Evolutionary conservation across 2,113 vertebrate species (phyloP).

Genomic region (Girardinichthys multiradiatus): DNA sequence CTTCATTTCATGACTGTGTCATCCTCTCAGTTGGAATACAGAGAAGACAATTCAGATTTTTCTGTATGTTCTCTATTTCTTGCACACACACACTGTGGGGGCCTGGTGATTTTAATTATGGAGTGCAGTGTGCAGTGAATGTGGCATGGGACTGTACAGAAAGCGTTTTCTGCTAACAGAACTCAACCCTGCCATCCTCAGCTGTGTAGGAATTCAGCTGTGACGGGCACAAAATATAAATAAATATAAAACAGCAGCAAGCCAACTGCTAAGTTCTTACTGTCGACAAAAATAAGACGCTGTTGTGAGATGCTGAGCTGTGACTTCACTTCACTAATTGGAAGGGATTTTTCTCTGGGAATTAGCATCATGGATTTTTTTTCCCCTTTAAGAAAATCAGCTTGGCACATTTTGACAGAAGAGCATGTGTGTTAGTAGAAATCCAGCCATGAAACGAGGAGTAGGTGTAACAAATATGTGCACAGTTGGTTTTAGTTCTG

Average conservation of each 20-base stretch:
- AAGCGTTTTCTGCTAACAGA: slow-evolving; percentile 39
- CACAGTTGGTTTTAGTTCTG: not conserved
- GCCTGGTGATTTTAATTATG: slow-evolving; percentile 52
- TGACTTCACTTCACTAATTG: slow-evolving; percentile 59
- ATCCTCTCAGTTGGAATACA: slow-evolving; percentile 33
- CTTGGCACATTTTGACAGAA: slow-evolving; percentile 26
- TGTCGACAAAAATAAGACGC: slow-evolving; percentile 43
- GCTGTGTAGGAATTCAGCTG: slow-evolving; percentile 53
- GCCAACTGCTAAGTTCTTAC: slow-evolving; percentile 40
- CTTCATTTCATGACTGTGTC: slow-evolving; percentile 29
- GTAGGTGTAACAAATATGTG: not conserved
- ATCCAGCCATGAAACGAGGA: slow-evolving; percentile 1
- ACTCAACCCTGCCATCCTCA: slow-evolving; percentile 26
- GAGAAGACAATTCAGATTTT: slow-evolving; percentile 23
- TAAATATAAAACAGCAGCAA: slow-evolving; percentile 19
- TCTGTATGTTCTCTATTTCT: slow-evolving; percentile 19
- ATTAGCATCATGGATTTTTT: slow-evolving; percentile 40
- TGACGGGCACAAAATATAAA: slow-evolving; percentile 39
- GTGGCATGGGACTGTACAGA: slow-evolving; percentile 27
- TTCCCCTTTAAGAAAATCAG: slow-evolving; percentile 32
- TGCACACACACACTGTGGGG: not conserved
- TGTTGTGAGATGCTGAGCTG: slow-evolving; percentile 44
- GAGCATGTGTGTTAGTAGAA: not conserved
- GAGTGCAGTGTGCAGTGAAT: slow-evolving; percentile 44
- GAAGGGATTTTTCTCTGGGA: slow-evolving; percentile 52